Conservation (phyloP, 2,797 vertebrate species). For the Tarsius wallacei region DNA sequence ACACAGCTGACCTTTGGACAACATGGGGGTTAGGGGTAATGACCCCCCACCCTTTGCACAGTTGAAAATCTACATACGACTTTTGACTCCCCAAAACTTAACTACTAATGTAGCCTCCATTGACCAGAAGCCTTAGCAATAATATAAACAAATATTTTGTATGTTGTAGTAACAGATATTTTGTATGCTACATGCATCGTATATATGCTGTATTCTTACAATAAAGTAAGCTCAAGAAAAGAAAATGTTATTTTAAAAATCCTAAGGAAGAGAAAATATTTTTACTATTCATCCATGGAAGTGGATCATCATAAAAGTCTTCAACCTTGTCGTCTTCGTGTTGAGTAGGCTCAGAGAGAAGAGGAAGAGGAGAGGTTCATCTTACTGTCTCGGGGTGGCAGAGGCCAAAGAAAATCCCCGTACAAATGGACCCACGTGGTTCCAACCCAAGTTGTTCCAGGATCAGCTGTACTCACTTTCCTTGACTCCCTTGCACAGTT, state of each 20-base stretch:
- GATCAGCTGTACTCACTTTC: not conserved
- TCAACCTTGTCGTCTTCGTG: not conserved
- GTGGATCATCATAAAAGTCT: not conserved
- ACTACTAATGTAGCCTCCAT: not conserved
- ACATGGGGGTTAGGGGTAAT: not conserved
- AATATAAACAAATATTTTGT: not conserved
- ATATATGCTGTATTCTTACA: not conserved
- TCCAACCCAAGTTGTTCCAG: not conserved
- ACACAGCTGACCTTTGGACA: not conserved
- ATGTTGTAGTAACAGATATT: not conserved
- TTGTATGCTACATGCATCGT: not conserved
- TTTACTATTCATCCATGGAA: not conserved
- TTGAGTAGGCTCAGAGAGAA: not conserved
- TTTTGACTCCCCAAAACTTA: not conserved
- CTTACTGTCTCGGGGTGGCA: not conserved
- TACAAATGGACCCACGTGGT: not conserved
- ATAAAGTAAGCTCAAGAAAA: not conserved
- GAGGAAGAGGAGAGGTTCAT: not conserved
- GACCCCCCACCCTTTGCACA: rapidly evolving
- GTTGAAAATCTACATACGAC: not conserved
- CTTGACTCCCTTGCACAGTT: not conserved
- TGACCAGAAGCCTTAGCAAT: not conserved
- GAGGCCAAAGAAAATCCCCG: not conserved
- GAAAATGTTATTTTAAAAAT: not conserved
- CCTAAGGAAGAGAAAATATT: not conserved